Base-by-base conservation (phyloP, 1,140 invertebrate species). In the Drosophila miranda region DNA sequence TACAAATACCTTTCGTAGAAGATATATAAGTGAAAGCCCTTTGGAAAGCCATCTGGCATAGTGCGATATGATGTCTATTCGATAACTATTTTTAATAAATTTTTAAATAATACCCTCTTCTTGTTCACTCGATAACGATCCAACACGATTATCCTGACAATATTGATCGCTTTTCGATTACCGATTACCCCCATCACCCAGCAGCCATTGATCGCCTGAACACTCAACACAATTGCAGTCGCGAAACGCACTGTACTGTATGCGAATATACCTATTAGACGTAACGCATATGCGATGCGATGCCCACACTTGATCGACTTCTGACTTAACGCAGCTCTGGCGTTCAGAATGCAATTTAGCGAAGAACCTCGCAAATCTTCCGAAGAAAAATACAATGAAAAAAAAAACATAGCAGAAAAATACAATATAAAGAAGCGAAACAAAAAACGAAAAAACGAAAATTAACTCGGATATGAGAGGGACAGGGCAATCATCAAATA, bases 271-370 rank as follows among this genome's bases (percentile, higher is more conserved):
- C 51, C 0, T 8, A 30, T 30, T 34, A 11, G 30, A 50, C 41
- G 28, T 19, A 19, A 19, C 19, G 19, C 63, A 42, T 54, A 43
- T 54, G 44, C 64, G 57, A 66, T 13, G 11, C 34, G 34, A 38
- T 38, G 62, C 50, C 68, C 63, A 82, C 81, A 80, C 81, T 86
- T 74, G 77, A 84, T 84, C 81, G 81, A 86, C 81, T 84, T 84
- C 73, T 84, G 81, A 84, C 81, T 84, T 77, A 68, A 63, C 50
- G 63, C 69, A 82, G 66, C 79, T 78, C 48, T 62, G 63, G 63
- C 63, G 76, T 75, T 62, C 45, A 46, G 67, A 62, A 70, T 68
- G 78, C 73, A 81, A 81, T 81, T 81, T 77, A 81, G 45, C 78
- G 68, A 72, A 46, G 68, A 76, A 46, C 41, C 67, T 68, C 51